A percentile compares a stretch with the other conserved stretches of the same genome.
phyloP scores from a whole-genome alignment of 2,113 vertebrate species.

The Callocephalon fimbriatum region DNA sequence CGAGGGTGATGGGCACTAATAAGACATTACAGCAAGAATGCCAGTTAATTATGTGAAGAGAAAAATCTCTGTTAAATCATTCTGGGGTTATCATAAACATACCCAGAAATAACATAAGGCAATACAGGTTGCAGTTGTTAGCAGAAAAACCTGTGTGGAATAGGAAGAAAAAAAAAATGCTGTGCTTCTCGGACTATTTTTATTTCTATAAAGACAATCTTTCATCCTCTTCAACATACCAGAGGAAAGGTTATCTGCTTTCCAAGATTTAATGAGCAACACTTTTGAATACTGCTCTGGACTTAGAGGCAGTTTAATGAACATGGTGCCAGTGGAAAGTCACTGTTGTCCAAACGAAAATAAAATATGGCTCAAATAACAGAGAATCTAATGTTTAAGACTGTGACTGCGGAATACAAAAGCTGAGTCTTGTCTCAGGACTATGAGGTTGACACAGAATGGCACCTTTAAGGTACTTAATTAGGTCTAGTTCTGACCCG shows the following conservation, averaged over 20 bases:
- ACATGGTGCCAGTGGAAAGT: not conserved
- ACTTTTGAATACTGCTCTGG: not conserved
- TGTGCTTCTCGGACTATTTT: not conserved
- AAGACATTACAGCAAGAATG: not conserved
- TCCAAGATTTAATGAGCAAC: conserved; percentile 27
- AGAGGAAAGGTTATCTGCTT: conserved; percentile 7
- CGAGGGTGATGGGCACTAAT: not conserved
- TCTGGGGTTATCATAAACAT: not conserved
- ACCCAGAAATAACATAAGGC: not conserved
- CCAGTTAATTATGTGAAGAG: not conserved
- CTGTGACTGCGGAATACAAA: not conserved
- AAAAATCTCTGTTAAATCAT: not conserved
- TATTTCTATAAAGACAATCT: not conserved
- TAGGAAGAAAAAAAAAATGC: not conserved
- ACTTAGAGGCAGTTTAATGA: not conserved
- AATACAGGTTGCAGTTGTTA: not conserved
- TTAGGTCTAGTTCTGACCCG: not conserved
- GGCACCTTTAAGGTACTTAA: not conserved
- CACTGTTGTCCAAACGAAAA: rapidly evolving
- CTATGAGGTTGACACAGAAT: not conserved
- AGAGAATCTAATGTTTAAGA: not conserved
- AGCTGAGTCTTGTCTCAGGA: not conserved
- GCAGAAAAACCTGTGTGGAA: not conserved
- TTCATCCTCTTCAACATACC: not conserved
- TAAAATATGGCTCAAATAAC: not conserved